Conservation (phyloP, 2,113 vertebrate species). For the Lanius ludovicianus region DNA sequence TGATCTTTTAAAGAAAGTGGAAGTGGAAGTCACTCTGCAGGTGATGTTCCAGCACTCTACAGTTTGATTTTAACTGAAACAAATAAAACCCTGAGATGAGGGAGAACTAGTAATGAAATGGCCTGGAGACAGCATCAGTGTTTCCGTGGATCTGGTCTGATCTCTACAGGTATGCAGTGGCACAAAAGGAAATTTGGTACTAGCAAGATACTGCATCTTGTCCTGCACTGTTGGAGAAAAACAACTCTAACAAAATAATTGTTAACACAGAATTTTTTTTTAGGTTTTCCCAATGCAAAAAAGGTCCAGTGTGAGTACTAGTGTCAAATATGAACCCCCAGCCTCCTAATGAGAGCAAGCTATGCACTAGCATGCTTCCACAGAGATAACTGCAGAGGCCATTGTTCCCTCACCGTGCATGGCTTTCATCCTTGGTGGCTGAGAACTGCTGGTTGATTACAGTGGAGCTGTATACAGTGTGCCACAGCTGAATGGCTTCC, state of each 20-base stretch:
- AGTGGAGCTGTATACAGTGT: constrained; percentile 20
- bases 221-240: neutral
- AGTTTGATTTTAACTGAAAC: neutral
- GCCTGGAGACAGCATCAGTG: fast-evolving
- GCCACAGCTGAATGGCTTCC: constrained; percentile 63
- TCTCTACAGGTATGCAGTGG: neutral
- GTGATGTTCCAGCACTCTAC: neutral
- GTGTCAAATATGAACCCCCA: neutral
- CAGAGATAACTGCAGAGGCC: neutral
- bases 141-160: neutral
- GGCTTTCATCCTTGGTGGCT: neutral
- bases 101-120: neutral
- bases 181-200: neutral
- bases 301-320: neutral
- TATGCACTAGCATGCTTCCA: neutral
- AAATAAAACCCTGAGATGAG: neutral
- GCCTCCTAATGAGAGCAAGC: neutral
- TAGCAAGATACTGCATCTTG: neutral
- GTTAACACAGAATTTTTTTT: neutral
- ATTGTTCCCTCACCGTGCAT: neutral
- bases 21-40: neutral
- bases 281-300: neutral
- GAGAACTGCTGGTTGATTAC: constrained; percentile 30
- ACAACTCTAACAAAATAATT: neutral
- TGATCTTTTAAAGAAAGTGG: neutral